phyloP scores from a whole-genome alignment of 2,113 vertebrate genomes.

The Etia nguti region DNA sequence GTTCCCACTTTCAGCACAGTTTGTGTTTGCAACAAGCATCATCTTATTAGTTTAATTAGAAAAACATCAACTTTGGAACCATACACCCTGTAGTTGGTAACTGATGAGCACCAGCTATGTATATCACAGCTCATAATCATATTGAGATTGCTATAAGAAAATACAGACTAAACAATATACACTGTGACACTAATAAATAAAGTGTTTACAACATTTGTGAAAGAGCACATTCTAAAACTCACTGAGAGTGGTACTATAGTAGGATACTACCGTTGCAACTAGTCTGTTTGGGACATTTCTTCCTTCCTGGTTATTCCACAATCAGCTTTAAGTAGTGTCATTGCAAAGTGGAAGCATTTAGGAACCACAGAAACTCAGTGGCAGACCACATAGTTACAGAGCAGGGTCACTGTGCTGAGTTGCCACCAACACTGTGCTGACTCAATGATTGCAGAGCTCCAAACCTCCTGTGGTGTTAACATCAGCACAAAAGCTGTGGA shows the following conservation, averaged over 20 bases:
- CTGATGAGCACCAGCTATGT: not conserved
- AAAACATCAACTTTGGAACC: not conserved
- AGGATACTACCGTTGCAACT: not conserved
- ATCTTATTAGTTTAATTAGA: not conserved
- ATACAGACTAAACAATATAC: not conserved
- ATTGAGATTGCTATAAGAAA: not conserved
- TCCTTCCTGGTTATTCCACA: not conserved
- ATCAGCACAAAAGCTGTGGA: not conserved
- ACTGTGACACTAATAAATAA: not conserved
- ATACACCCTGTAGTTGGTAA: not conserved
- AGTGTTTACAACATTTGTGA: not conserved
- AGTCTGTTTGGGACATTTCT: not conserved
- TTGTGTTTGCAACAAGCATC: not conserved
- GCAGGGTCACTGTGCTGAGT: not conserved
- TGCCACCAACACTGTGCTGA: not conserved
- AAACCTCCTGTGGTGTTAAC: not conserved
- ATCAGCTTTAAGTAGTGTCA: not conserved
- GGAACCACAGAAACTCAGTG: not conserved
- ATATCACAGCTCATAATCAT: not conserved
- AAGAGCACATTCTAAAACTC: not conserved
- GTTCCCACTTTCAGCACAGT: not conserved
- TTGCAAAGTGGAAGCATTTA: not conserved
- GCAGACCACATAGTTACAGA: not conserved
- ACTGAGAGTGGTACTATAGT: not conserved
- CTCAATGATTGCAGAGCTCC: not conserved